phyloP scores from a whole-genome alignment of 2,797 vertebrate genomes.

The Enteromius argenteus region DNA sequence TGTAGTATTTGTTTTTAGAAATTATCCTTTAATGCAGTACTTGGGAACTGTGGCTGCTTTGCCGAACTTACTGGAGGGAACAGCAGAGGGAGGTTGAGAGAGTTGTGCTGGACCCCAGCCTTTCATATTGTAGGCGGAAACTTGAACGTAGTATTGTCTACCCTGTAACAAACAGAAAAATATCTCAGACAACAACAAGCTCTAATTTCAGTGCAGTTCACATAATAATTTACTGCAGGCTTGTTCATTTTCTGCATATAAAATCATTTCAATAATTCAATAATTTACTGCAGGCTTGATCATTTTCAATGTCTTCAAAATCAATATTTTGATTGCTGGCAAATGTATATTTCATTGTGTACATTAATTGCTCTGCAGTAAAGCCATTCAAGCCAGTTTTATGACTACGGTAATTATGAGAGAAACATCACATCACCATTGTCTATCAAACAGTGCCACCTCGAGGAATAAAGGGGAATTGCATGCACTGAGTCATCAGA shows the following conservation, averaged over 20 bases:
- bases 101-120: slow-evolving; percentile 89
- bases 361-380: too few relatives aligned
- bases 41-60: neutral
- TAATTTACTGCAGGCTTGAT: too few relatives aligned
- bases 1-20: neutral
- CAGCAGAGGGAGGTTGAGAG: slow-evolving; percentile 85
- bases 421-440: too few relatives aligned
- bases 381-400: too few relatives aligned
- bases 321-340: too few relatives aligned
- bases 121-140: slow-evolving; percentile 95
- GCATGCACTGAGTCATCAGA: too few relatives aligned
- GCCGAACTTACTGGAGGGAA: slow-evolving; percentile 90
- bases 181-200: neutral
- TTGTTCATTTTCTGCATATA: neutral
- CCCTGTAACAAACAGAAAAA: slow-evolving; percentile 79
- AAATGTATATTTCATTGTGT: neutral
- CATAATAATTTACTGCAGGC: neutral
- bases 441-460: too few relatives aligned
- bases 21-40: neutral
- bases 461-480: too few relatives aligned
- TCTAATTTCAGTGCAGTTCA: neutral
- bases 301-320: too few relatives aligned
- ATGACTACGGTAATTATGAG: too few relatives aligned
- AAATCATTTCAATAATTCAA: too few relatives aligned
- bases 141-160: slow-evolving; percentile 85